Base-by-base conservation (phyloP, 2,113 vertebrate species). In the Aegotheles bennettii region DNA sequence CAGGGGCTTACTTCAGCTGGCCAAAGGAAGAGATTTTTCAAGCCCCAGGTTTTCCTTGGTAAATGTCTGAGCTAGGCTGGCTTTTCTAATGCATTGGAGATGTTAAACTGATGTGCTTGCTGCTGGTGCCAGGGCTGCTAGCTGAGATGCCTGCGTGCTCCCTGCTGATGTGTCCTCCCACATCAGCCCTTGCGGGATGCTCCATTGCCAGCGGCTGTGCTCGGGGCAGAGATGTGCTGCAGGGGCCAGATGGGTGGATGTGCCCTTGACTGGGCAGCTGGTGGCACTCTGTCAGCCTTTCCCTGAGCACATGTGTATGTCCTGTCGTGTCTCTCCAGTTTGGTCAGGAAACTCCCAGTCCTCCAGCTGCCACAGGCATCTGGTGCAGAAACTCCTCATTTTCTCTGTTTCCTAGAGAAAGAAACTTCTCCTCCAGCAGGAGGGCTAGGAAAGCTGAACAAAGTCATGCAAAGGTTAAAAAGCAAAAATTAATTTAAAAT, bases 121-220 rank as follows among this genome's bases (percentile, higher is more conserved):
- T n/a, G 33, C 45, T 38, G 59, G 28, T 25, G 59, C 64, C 11
- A 25, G 28, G 8, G 28, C 33, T 38, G 10, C 40, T 7, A 16
- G 35, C 36, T 2, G 48, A 15, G 23, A 8, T 3, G 20, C 33
- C 16, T 6, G 19, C 0, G 2, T 12, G 35, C 24, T n/a, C 25
- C 8, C 16, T 33, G 51, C n/a, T 7, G 25, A 5, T 1, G 1
- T 38, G 60, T 25, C 16, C 40, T 42, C 43, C 43, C 0, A 0
- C 16, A 61, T 3, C 25, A n/a, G 50, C 35, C 76, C 51, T 29
- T 4, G 29, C 1, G 13, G 15, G 36, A 12, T 14, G 48, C 47
- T 68, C 33, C 0, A 0, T 25, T 11, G 38, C 84, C 43, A 10
- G 68, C 1, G 1, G 45, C 50, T 9, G 18, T 35, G 75, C 77